A percentile compares a stretch with the other conserved stretches of the same genome.
These are phyloP conservation scores for Gobionotothen gibberifrons DNA, from an alignment of 2,797 vertebrate genomes.

Conservation along the genomic window DNA sequence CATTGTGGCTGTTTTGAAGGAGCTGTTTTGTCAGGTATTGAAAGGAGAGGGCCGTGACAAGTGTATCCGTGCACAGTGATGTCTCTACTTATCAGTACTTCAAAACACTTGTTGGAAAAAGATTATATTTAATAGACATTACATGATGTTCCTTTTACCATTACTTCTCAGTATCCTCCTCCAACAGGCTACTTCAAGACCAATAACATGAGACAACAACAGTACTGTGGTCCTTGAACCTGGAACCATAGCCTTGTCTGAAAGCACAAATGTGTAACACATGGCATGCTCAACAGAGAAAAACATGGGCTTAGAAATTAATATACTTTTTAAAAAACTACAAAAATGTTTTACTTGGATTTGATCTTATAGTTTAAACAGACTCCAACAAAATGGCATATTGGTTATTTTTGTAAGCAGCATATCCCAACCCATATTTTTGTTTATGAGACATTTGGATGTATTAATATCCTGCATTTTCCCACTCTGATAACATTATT, in stretches of 20 bases:
- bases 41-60: constrained; percentile 22
- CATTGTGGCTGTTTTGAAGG: constrained; percentile 8
- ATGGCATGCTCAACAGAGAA: neutral
- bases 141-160: neutral
- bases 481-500: neutral
- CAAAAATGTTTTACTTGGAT: neutral
- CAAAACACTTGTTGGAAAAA: neutral
- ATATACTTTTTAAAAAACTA: neutral
- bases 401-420: too few species aligned
- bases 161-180: neutral
- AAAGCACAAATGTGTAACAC: neutral
- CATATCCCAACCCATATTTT: neutral
- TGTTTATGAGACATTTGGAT: too few species aligned
- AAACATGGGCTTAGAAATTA: neutral
- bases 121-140: neutral
- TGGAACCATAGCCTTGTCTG: neutral
- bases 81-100: neutral
- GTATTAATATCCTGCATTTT: neutral
- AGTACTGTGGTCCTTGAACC: neutral
- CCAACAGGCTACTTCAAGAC: neutral
- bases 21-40: constrained; percentile 6
- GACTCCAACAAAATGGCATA: neutral
- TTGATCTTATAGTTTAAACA: neutral
- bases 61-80: constrained; percentile 1
- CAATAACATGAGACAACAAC: neutral